phyloP scores from a whole-genome alignment of 2,113 vertebrate genomes.

The Talpa occidentalis region DNA sequence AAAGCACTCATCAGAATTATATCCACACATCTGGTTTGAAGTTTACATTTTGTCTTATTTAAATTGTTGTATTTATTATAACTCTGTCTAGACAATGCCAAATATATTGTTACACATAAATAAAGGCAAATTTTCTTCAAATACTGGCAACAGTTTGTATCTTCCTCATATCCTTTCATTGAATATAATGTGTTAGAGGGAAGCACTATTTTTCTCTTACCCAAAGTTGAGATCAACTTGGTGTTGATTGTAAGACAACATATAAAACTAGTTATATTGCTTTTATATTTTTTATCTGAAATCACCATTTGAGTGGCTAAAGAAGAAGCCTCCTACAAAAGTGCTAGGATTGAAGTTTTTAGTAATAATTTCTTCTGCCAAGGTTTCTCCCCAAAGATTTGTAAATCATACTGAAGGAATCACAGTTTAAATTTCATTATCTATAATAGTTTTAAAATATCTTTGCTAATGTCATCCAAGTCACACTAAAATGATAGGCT shows the following conservation, averaged over 20 bases:
- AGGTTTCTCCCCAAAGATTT: constrained; percentile 29
- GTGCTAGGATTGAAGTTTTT: not conserved
- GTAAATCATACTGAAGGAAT: constrained; percentile 35
- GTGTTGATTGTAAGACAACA: constrained; percentile 49
- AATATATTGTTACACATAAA: constrained; percentile 71
- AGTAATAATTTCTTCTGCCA: constrained; percentile 46
- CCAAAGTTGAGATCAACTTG: constrained; percentile 44
- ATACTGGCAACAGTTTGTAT: constrained; percentile 56
- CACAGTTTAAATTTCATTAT: constrained; percentile 44
- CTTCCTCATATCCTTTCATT: constrained; percentile 70
- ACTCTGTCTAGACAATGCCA: constrained; percentile 82
- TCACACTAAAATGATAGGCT: not conserved
- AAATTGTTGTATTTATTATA: constrained; percentile 80
- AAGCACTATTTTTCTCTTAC: constrained; percentile 45
- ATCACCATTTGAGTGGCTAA: not conserved
- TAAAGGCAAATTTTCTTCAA: constrained; percentile 78
- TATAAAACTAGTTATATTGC: constrained; percentile 63
- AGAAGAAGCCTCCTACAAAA: constrained; percentile 1
- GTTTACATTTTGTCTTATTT: constrained; percentile 82
- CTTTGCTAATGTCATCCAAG: constrained; percentile 56
- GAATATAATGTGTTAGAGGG: constrained; percentile 46
- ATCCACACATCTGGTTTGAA: constrained; percentile 82
- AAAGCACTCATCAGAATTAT: constrained; percentile 83
- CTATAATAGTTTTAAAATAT: constrained; percentile 17
- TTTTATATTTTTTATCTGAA: constrained; percentile 48